Conservation (phyloP, 2,888 invertebrate species). For the Plagodis dolabraria region DNA sequence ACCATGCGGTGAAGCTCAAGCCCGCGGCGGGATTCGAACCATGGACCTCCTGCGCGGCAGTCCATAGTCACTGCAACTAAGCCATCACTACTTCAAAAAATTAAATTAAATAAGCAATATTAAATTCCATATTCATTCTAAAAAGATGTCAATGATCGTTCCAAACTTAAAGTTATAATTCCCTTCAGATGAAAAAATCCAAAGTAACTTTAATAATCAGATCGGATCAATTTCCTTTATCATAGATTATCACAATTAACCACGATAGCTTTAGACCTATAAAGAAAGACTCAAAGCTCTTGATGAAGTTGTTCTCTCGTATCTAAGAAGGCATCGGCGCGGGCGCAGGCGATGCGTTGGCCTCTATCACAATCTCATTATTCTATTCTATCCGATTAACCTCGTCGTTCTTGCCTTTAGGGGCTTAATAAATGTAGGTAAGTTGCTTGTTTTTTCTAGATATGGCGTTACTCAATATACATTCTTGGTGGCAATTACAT, state of each 20-base stretch:
- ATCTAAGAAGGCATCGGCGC: constrained; percentile 58
- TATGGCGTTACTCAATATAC: constrained; percentile 4
- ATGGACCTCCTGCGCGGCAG: too few relatives aligned
- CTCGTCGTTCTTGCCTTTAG: constrained; percentile 50
- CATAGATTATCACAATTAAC: constrained; percentile 24
- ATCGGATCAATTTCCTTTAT: constrained; percentile 18
- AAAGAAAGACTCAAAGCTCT: constrained; percentile 11
- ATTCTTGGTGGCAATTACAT: too few relatives aligned
- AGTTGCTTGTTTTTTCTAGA: constrained; percentile 35
- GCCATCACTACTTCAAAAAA: too few relatives aligned
- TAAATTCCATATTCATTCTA: too few relatives aligned
- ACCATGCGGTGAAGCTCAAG: too few relatives aligned
- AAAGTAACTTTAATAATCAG: not conserved
- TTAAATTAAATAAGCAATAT: too few relatives aligned
- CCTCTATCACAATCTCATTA: constrained; percentile 61
- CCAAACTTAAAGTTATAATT: too few relatives aligned
- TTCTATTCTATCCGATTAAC: constrained; percentile 62
- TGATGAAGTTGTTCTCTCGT: constrained; percentile 54
- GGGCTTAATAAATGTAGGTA: constrained; percentile 45
- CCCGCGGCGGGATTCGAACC: too few relatives aligned
- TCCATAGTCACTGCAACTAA: too few relatives aligned
- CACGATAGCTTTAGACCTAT: constrained; percentile 16
- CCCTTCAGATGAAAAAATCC: too few relatives aligned
- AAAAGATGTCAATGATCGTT: too few relatives aligned
- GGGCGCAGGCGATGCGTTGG: constrained; percentile 46